These are phyloP conservation scores for Gortyna flavago DNA, from an alignment of 2,888 invertebrate species.

Conservation along the genomic window DNA sequence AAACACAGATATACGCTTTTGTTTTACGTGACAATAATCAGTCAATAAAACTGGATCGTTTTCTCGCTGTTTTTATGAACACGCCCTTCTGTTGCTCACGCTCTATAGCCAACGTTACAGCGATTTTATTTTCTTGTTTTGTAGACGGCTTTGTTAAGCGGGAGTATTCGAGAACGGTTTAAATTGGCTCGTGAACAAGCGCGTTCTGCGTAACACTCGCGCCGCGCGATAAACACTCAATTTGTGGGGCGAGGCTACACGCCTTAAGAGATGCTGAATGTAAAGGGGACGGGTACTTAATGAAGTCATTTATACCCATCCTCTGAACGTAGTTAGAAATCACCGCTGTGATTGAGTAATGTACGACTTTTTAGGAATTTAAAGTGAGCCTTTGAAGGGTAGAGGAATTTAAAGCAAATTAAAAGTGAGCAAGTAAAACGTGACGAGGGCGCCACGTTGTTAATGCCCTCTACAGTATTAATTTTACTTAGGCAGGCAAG, in stretches of 20 bases:
- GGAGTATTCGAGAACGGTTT: constrained; percentile 75
- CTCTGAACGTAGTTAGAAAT: constrained; percentile 68
- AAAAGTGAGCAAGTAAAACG: constrained; percentile 64
- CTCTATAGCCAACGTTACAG: constrained; percentile 63
- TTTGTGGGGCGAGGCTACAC: constrained; percentile 76
- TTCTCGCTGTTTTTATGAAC: constrained; percentile 70
- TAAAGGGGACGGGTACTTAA: constrained; percentile 77
- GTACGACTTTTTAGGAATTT: constrained; percentile 72
- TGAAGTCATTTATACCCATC: constrained; percentile 81
- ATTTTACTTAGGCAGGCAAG: constrained; percentile 75
- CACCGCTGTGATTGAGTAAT: constrained; percentile 75
- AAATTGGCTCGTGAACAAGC: constrained; percentile 82
- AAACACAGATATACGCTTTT: constrained; percentile 12
- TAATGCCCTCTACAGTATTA: constrained; percentile 74
- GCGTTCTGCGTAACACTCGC: constrained; percentile 73
- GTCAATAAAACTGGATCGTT: constrained; percentile 61
- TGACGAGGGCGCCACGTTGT: constrained; percentile 65
- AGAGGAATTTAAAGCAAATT: constrained; percentile 65
- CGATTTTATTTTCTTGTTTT: constrained; percentile 83
- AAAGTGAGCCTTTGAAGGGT: constrained; percentile 57
- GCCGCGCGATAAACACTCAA: constrained; percentile 81
- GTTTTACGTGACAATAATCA: constrained; percentile 54
- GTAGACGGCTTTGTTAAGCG: constrained; percentile 77
- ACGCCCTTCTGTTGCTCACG: constrained; percentile 69
- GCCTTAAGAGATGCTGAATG: constrained; percentile 75